Base-by-base conservation (phyloP, 2,888 invertebrate species). In the Cataglyphis rosenhaueri region DNA sequence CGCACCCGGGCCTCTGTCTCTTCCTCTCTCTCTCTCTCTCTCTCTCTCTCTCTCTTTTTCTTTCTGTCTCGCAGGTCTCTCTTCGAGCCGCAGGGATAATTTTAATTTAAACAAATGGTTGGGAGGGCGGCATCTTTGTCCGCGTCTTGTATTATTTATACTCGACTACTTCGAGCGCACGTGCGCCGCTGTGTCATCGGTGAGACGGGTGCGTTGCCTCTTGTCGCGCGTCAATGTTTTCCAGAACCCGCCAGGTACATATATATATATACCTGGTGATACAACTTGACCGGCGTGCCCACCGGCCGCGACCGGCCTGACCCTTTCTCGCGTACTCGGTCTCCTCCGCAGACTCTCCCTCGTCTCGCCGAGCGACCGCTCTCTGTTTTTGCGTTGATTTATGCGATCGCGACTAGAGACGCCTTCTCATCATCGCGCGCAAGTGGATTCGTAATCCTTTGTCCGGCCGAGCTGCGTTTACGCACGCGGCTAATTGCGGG, bases 91-190 rank as follows among this genome's bases (percentile, higher is more conserved):
- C 78, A 35, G 89, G 91, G 92, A 94, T 94, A 93, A 94, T 94
- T 94, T 94, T 94, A 94, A 94, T 94, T 94, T 93, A 94, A 94
- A 94, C 94, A 94, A 94, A 94, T 94, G 94, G 93, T 92, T 92
- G 91, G 88, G 91, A 91, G 94, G 93, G 94, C 94, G 94, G 94
- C 94, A 92, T 94, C 94, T 94, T 94, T 94, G 94, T 94, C 93
- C 93, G 91, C 92, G 94, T 94, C 94, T 93, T 91, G 92, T 92
- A 94, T 94, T 94, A 94, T 94, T 94, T 94, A 94, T 94, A 94
- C 93, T 86, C 90, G 91, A 93, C 93, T 92, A 93, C 93, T 91
- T 91, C 84, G 91, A 89, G 92, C 92, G 92, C 94, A 94, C 94
- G 94, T 94, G 94, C 93, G 93, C 92, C 94, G 92, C 92, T 94